Evolutionary conservation across 2,888 invertebrate genomes (phyloP), one percentile per base, ranked within the genome.

Genomic region (Hyposoter dolosus): DNA sequence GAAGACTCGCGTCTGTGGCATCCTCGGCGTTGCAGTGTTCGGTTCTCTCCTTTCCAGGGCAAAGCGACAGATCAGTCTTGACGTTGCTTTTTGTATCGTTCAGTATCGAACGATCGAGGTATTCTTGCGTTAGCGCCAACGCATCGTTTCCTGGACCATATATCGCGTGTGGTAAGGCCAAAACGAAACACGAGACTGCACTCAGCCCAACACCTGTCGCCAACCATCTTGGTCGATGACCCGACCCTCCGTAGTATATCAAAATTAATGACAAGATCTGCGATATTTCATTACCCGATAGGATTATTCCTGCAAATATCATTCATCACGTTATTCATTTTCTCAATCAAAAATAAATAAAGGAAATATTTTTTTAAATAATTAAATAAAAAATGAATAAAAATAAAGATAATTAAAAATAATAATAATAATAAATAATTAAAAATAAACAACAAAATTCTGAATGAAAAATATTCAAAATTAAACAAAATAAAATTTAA

Each of bases 211-310:
- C 95, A n/a, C 96, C 96, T 90, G 95, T 95, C 15, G 96, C 96
- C 82, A 96, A 95, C 96, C 96, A 96, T 79, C 95, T 93, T 0
- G 97, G 96, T 74, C 96, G 95, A 93, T 96, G 96, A 35, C 96
- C 95, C 86, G 95, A 95, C n/a, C 96, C 96, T 9, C 96, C 96
- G 89, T 95, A 95, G 88, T 96, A 96, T 28, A 96, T 95, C 60
- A 96, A 92, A 75, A 96, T 94, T 77, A 96, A 92, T 5, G 96
- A 96, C 80, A 96, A 90, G 85, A 96, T 96, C 93, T 96, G 96
- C 78, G 96, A 96, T 89, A 96, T 95, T 94, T 97, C 96, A 94
- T 96, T 96, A 43, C 96, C 96, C 79, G 96, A 96, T 53, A 96
- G 94, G 79, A 96, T 95, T 45, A 96, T 94, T 56, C 96, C 96